Evolutionary conservation across 2,888 invertebrate genomes (phyloP).

Genomic region (Scrobipalpa costella): DNA sequence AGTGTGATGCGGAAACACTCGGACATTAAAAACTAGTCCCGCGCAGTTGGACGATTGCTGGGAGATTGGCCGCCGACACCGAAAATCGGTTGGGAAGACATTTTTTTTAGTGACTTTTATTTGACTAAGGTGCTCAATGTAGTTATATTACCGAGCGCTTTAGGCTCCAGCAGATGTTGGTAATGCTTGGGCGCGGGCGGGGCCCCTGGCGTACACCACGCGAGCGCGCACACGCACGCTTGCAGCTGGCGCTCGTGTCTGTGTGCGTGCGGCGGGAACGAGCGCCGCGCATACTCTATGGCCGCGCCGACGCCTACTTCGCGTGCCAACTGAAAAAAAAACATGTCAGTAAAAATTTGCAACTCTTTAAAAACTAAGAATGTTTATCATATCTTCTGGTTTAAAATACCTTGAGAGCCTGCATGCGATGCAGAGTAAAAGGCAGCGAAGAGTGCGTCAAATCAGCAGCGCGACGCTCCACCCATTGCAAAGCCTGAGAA

Average conservation of each 20-base stretch:
- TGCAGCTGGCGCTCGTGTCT: slow-evolving; percentile 73
- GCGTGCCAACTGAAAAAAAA: slow-evolving; percentile 55
- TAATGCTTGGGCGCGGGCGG: slow-evolving; percentile 60
- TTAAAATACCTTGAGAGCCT: slow-evolving; percentile 62
- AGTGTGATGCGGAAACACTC: too few species aligned
- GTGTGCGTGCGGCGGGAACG: slow-evolving; percentile 86
- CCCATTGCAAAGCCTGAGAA: slow-evolving; percentile 94
- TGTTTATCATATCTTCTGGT: neutral
- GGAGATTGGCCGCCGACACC: too few species aligned
- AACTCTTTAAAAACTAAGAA: neutral
- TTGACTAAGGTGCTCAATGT: slow-evolving; percentile 65
- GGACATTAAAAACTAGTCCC: too few species aligned
- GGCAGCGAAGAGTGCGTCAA: slow-evolving; percentile 81
- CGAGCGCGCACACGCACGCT: slow-evolving; percentile 72
- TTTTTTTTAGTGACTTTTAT: too few species aligned
- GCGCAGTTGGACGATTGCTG: too few species aligned
- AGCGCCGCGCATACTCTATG: slow-evolving; percentile 90
- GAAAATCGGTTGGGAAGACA: too few species aligned
- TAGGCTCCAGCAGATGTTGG: slow-evolving; percentile 59
- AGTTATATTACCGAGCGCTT: slow-evolving; percentile 42
- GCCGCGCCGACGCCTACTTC: slow-evolving; percentile 88
- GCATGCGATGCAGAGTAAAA: slow-evolving; percentile 72
- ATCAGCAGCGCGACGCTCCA: slow-evolving; percentile 86
- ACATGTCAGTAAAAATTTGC: neutral
- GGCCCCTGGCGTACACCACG: slow-evolving; percentile 65